Base-by-base conservation (phyloP, 2,888 invertebrate genomes). In the Gortyna flavago region DNA sequence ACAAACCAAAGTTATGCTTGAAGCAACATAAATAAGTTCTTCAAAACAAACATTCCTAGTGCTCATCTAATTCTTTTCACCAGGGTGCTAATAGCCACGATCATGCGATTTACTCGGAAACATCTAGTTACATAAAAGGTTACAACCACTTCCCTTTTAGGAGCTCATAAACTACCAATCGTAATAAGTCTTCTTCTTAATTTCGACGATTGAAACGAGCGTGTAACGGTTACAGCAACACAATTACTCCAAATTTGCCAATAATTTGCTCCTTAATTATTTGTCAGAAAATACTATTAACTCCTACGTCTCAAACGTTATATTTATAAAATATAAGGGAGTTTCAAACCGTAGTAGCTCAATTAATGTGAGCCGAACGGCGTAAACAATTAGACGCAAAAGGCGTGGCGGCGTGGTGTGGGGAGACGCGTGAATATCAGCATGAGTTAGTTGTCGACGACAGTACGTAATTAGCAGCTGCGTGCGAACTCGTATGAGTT, bases 361-460 rank as follows among this genome's bases (percentile, higher is more conserved):
- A 89, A 89, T 89, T 88, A 87, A 87, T 82, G 75, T 73, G 82
- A 80, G 65, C 72, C 77, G 86, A 85, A 79, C 59, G 80, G 84
- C 87, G 87, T 89, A 87, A 90, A 89, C 85, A 88, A 88, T 88
- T 87, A 89, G 79, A 62, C 35, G 82, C 61, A 67, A 35, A 61
- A 57, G 62, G n/a, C n/a, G 72, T 5, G 35, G 35, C 51, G 72
- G 38, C 48, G 73, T 72, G 71, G 74, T 16, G 61, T 38, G 61
- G 38, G 25, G 73, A 35, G 32, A 71, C 54, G 51, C 25, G 61
- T 61, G 69, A 21, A 75, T 85, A 83, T 80, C 75, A 81, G 68
- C 80, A 82, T 81, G 74, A 83, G 87, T 82, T 85, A 86, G 84
- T 84, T 80, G 87, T 77, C 85, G 80, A 66, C 78, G 79, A 79